These are phyloP conservation scores for Darwinula stevensoni DNA, from an alignment of 2,888 invertebrate species.

Conservation along the genomic window DNA sequence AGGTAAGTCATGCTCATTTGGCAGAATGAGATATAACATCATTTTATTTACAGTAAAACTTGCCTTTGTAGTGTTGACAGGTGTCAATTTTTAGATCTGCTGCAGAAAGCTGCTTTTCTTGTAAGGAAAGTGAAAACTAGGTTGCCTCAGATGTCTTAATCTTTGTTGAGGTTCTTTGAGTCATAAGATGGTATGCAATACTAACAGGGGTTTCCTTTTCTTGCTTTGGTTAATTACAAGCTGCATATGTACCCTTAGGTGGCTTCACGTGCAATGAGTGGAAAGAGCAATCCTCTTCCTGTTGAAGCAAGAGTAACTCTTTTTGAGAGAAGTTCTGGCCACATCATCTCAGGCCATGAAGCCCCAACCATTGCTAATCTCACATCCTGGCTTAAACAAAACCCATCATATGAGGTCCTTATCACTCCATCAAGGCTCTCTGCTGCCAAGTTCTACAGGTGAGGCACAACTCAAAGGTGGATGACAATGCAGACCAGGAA, in stretches of 20 bases:
- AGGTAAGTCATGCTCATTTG: too few species aligned
- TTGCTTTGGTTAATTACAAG: too few species aligned
- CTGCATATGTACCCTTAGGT: too few species aligned
- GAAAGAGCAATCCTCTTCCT: too few species aligned
- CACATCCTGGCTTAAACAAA: conserved; percentile 49
- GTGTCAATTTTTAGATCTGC: too few species aligned
- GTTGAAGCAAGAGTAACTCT: conserved; percentile 43
- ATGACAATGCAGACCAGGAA: too few species aligned
- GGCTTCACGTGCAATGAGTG: too few species aligned
- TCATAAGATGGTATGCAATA: not conserved
- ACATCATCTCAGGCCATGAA: conserved; percentile 34
- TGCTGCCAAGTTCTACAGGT: conserved; percentile 8
- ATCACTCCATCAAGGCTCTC: conserved; percentile 18
- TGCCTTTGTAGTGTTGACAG: too few species aligned
- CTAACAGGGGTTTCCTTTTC: conserved; percentile 10
- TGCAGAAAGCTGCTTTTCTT: conserved; percentile 23
- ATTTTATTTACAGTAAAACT: too few species aligned
- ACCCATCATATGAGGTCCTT: conserved; percentile 66
- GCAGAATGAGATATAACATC: too few species aligned
- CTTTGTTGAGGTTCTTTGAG: conserved; percentile 1
- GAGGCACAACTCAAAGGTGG: too few species aligned
- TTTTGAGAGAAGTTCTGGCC: conserved; percentile 49
- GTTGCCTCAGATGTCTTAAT: conserved; percentile 6
- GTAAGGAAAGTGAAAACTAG: conserved; percentile 1
- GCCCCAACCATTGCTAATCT: conserved; percentile 53